Evolutionary conservation across 2,797 vertebrate species (phyloP).

Genomic region (Dallia pectoralis): DNA sequence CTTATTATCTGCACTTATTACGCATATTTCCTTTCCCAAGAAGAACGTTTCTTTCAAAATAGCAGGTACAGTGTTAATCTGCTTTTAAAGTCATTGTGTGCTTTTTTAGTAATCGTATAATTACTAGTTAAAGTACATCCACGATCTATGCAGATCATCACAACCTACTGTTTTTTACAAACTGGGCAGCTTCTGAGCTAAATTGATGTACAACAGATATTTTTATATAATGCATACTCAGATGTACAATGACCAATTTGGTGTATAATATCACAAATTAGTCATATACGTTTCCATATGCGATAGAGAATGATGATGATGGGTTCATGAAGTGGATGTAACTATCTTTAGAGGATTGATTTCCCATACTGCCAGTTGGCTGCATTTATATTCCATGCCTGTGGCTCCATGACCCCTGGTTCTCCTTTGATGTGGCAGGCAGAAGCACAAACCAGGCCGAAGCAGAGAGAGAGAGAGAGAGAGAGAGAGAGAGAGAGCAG

Average conservation of each 20-base stretch:
- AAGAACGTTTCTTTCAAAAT: conserved; percentile 8
- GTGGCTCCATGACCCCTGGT: conserved; percentile 94
- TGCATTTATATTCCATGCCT: conserved; percentile 91
- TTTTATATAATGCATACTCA: conserved; percentile 28
- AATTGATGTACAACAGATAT: conserved; percentile 35
- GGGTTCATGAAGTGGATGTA: conserved; percentile 75
- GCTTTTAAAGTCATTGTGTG: neutral
- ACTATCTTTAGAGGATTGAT: conserved; percentile 84
- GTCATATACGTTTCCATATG: conserved; percentile 66
- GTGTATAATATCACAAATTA: conserved; percentile 27
- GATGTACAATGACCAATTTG: conserved; percentile 33
- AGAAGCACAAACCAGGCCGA: conserved; percentile 83
- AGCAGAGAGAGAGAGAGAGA: conserved; percentile 56
- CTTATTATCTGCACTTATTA: too few relatives aligned
- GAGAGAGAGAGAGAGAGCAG: conserved; percentile 31
- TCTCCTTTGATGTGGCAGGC: conserved; percentile 97
- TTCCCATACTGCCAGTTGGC: conserved; percentile 87
- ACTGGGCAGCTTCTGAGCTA: conserved; percentile 1
- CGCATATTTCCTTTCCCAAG: conserved; percentile 6
- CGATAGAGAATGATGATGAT: conserved; percentile 68
- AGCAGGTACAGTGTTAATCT: neutral
- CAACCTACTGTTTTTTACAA: conserved; percentile 12
- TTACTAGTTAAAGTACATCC: neutral
- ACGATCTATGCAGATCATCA: neutral
- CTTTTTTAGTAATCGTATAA: neutral